Base-by-base conservation (phyloP, 2,888 invertebrate species). In the Orchesellides sinensis region DNA sequence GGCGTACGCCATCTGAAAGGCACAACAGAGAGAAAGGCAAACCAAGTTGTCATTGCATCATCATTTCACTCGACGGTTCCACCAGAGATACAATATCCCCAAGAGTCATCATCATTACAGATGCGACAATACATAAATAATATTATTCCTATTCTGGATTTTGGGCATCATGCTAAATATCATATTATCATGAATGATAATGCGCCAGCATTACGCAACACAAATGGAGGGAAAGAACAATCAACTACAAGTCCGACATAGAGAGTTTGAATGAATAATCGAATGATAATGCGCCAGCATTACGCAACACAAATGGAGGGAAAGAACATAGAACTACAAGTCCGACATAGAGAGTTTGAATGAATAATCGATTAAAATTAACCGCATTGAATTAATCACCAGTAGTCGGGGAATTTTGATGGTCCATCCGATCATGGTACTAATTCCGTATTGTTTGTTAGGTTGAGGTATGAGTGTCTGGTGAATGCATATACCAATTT, bases 341-440 rank as follows among this genome's bases (percentile, higher is more conserved):
- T 45, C 47, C 63, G 61, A 73, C 17, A n/a, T n/a, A n/a, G n/a
- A 78, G 49, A 78, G 74, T 66, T 70, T 83, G 85, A 86, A n/a
- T n/a, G n/a, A n/a, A 85, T 86, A 85, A 85, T 86, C 86, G 83
- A 85, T 86, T 85, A 81, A 83, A 84, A 85, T 86, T 86, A 84
- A 86, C 86, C 84, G 79, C 83, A 83, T 81, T 84, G 81, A 84
- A 85, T 86, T 83, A 84, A 84, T 85, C 84, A 83, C 74, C 49
- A 74, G n/a, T n/a, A n/a, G 72, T 61, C 65, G 80, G 65, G n/a
- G 59, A 59, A 59, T 54, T 54, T 40, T 40, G 40, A 40, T 40
- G 10, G 40, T 40, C 40, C 40, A 40, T 40, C n/a, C 14, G 40
- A 40, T 40, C 40, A 40, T 40, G 10, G 40, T n/a, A 40, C 10